Conservation (phyloP, 2,888 invertebrate species). For the Steinernema scapterisci region DNA sequence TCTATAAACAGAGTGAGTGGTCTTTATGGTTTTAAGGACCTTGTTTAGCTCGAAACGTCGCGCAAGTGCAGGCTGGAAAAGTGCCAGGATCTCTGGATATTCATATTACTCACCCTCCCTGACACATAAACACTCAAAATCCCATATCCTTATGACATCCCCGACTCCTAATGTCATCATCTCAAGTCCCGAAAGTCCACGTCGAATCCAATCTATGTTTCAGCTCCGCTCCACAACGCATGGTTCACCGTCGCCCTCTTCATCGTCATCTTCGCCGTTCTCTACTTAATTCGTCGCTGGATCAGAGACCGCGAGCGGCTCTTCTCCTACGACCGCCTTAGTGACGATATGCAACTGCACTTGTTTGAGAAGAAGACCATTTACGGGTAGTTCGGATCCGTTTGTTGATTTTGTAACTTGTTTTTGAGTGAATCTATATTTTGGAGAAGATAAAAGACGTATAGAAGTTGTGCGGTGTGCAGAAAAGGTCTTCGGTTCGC, state of each 20-base stretch:
- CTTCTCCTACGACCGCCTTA: conserved; percentile 8
- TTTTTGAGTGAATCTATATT: too few species aligned
- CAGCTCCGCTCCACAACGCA: conserved; percentile 22
- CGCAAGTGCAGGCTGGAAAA: too few species aligned
- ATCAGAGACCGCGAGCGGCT: conserved; percentile 9
- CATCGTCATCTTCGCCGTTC: conserved; percentile 24
- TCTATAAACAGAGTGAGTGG: background rate
- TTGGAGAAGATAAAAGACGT: too few species aligned
- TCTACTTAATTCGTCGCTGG: conserved; percentile 3
- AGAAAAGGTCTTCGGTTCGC: too few species aligned
- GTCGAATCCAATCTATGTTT: too few species aligned
- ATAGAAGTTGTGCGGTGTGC: too few species aligned
- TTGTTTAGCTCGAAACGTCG: too few species aligned
- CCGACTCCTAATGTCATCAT: background rate
- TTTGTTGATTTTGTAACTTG: too few species aligned
- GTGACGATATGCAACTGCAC: conserved; percentile 12
- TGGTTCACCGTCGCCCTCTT: conserved; percentile 22
- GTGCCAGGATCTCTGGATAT: too few species aligned
- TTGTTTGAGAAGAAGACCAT: conserved; percentile 1
- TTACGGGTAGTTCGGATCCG: conserved; percentile 16
- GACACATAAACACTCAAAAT: too few species aligned
- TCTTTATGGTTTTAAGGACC: background rate
- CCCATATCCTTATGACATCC: too few species aligned
- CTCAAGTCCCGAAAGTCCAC: background rate
- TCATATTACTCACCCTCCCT: too few species aligned